phyloP scores from a whole-genome alignment of 2,888 invertebrate genomes.

The Stenodera caucasica region DNA sequence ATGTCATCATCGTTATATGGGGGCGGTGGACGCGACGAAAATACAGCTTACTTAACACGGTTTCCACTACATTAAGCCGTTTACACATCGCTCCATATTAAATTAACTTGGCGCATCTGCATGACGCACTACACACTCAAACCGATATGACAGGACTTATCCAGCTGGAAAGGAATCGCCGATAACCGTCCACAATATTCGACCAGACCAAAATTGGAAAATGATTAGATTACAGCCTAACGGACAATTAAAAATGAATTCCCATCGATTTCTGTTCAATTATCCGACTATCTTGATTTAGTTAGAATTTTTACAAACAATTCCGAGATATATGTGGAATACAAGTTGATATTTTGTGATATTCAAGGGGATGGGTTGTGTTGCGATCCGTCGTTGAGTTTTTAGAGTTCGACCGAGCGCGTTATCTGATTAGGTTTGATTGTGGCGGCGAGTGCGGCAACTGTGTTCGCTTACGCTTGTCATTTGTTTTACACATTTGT shows the following conservation, averaged over 20 bases:
- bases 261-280: too few relatives aligned
- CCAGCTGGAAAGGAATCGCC: constrained; percentile 36
- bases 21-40: neutral
- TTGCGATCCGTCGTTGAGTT: constrained; percentile 17
- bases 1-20: neutral
- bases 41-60: constrained; percentile 31
- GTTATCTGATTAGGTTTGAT: constrained; percentile 47
- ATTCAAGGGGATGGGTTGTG: neutral
- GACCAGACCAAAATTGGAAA: neutral
- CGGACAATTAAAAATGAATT: too few relatives aligned
- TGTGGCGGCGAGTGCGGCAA: constrained; percentile 38
- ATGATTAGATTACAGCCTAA: neutral
- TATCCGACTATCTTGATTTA: too few relatives aligned
- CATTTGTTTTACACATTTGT: constrained; percentile 47
- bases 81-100: constrained; percentile 43
- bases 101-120: constrained; percentile 44
- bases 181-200: constrained; percentile 20
- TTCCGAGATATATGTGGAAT: too few relatives aligned
- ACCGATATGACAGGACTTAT: constrained; percentile 42
- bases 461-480: constrained; percentile 45
- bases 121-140: constrained; percentile 43
- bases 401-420: constrained; percentile 37
- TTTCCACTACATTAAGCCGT: constrained; percentile 49
- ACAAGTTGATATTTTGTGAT: too few relatives aligned
- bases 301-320: too few relatives aligned